Percentiles rank a stretch among this genome's conserved stretches.
Conservation (phyloP, 2,888 invertebrate species). For the Xestoiulus laeticollis region DNA sequence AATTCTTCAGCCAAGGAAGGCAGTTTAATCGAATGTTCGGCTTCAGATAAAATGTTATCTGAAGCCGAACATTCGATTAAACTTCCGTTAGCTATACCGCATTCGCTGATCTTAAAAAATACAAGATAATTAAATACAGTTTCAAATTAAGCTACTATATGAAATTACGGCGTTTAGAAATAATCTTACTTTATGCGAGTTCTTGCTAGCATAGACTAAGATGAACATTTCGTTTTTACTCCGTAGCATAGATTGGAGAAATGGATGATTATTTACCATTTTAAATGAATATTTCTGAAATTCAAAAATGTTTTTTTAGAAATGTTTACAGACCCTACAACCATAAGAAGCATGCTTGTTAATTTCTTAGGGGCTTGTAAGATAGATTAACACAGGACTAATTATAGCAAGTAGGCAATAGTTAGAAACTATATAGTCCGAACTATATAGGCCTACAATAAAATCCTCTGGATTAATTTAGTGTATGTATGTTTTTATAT, state of each 20-base stretch:
- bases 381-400: too few relatives aligned
- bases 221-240: slow-evolving; percentile 31
- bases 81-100: not conserved
- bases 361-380: too few relatives aligned
- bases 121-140: not conserved
- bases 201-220: not conserved
- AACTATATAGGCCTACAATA: too few relatives aligned
- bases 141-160: not conserved
- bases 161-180: not conserved
- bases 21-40: not conserved
- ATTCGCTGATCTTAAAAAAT: not conserved
- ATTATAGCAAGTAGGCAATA: too few relatives aligned
- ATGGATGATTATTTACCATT: not conserved
- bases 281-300: slow-evolving; percentile 46
- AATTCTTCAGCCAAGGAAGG: slow-evolving; percentile 22
- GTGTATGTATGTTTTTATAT: too few relatives aligned
- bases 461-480: too few relatives aligned
- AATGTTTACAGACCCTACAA: too few relatives aligned
- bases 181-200: not conserved
- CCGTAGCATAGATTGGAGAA: not conserved
- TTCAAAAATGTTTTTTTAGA: not conserved
- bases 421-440: too few relatives aligned
- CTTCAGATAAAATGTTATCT: not conserved
- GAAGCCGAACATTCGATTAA: too few relatives aligned
- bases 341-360: too few relatives aligned